phyloP scores from a whole-genome alignment of 2,113 vertebrate species.

The Macheiramphus alcinus region DNA sequence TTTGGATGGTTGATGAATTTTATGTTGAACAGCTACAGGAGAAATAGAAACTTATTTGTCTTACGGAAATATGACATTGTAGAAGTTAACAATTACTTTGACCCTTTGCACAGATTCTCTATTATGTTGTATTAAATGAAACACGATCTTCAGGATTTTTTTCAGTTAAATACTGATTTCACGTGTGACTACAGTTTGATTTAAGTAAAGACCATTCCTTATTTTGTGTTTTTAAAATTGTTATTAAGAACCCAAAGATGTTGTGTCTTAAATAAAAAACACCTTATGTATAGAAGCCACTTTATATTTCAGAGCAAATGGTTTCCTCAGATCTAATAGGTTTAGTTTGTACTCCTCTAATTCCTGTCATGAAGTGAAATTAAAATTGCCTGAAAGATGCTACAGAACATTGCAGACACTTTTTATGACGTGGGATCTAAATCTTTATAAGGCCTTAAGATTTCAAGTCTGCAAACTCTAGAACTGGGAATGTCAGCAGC shows the following conservation, averaged over 20 bases:
- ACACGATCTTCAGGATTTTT: neutral
- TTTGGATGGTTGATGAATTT: neutral
- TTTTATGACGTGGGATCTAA: neutral
- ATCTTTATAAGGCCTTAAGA: neutral
- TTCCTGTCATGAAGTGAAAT: neutral
- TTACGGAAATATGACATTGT: neutral
- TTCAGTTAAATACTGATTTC: neutral
- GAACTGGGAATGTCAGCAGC: neutral
- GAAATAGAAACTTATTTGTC: neutral
- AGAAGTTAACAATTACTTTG: slow-evolving; percentile 48
- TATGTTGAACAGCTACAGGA: neutral
- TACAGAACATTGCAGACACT: neutral
- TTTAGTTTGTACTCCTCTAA: neutral
- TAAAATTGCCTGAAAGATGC: neutral
- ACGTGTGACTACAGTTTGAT: neutral
- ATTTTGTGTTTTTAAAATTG: neutral
- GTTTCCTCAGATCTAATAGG: neutral
- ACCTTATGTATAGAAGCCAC: neutral
- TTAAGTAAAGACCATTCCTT: neutral
- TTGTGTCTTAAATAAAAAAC: neutral
- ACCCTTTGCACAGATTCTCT: neutral
- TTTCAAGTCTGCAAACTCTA: neutral
- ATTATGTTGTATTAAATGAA: neutral
- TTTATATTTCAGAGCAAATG: neutral
- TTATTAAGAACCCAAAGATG: neutral